Base-by-base conservation (phyloP, 2,797 vertebrate genomes). In the Pampus argenteus region DNA sequence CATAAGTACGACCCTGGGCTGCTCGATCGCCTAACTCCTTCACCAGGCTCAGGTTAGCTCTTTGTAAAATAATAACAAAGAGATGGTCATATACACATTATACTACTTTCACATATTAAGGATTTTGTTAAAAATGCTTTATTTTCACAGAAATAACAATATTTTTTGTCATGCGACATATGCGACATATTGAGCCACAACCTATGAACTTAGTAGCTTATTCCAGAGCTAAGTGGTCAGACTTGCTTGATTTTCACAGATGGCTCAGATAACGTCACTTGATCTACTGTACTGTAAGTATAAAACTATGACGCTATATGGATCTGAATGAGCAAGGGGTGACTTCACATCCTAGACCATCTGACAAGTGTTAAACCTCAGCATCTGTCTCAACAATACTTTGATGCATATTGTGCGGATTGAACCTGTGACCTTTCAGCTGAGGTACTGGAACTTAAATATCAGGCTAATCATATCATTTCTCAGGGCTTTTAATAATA, bases 1-100 rank as follows among this genome's bases (percentile, higher is more conserved):
- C 98, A 54, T 96, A 98, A 68, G 97, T 98, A 9, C 97, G 96
- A 18, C 97, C 98, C 88, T 99, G 97, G 14, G 97, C 97, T 40
- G 98, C 97, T 76, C 93, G 90, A 68, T 99, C 98, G 1, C 96
- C 95, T 50, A 99, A 54, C 61, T 97, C 96, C 67, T 95, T 97
- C 69, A 97, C 97, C 60, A 99, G 88, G 22, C 87, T 71, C 66
- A 99, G 86, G 83, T 99, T 99, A 68, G 95, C 95, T 89, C 98
- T 99, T 75, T 73, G 66, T 40, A 28, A 9, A 36, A 56, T 29
- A 14, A 5, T 9, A 44, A 42, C 11, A 17, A 52, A 34, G 14
- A 51, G 11, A 44, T 31, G 10, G 22, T n/a, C 18, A 22, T 9
- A 4, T 7, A 29, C 10, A 63, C 14, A 7, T 28, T 26, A 15